Evolutionary conservation across 2,113 vertebrate genomes (phyloP).

Genomic region (Hucho hucho): DNA sequence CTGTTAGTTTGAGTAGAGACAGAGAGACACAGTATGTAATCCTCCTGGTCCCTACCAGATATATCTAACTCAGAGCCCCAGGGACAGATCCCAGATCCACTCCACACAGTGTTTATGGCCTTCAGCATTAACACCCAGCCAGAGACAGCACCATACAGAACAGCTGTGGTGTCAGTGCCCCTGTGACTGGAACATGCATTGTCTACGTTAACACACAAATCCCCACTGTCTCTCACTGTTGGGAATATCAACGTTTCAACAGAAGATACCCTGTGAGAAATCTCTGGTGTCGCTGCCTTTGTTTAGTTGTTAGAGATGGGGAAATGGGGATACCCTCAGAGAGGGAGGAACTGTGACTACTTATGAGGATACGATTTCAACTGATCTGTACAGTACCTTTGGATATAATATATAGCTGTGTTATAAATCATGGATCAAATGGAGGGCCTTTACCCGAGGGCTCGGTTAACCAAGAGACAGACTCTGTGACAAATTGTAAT

Average conservation of each 20-base stretch:
- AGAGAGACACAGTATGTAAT: too few relatives aligned
- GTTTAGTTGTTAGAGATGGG: not conserved
- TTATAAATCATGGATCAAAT: too few relatives aligned
- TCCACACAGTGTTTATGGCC: not conserved
- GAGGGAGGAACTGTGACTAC: not conserved
- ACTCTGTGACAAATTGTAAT: not conserved
- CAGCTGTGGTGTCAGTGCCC: constrained; percentile 29
- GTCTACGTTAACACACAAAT: too few relatives aligned
- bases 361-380: not conserved
- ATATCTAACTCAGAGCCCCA: too few relatives aligned
- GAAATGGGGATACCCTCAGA: not conserved
- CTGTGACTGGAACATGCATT: not conserved
- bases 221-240: not conserved
- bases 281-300: not conserved
- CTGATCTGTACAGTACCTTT: not conserved
- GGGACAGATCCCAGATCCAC: too few relatives aligned
- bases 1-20: too few relatives aligned
- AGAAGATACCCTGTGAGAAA: constrained; percentile 19
- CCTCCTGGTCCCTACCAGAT: too few relatives aligned
- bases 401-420: too few relatives aligned
- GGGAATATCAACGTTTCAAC: constrained; percentile 21
- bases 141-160: constrained; percentile 11
- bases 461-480: not conserved
- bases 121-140: not conserved
- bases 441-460: not conserved